phyloP scores from a whole-genome alignment of 2,797 vertebrate genomes.

The Squalus acanthias region DNA sequence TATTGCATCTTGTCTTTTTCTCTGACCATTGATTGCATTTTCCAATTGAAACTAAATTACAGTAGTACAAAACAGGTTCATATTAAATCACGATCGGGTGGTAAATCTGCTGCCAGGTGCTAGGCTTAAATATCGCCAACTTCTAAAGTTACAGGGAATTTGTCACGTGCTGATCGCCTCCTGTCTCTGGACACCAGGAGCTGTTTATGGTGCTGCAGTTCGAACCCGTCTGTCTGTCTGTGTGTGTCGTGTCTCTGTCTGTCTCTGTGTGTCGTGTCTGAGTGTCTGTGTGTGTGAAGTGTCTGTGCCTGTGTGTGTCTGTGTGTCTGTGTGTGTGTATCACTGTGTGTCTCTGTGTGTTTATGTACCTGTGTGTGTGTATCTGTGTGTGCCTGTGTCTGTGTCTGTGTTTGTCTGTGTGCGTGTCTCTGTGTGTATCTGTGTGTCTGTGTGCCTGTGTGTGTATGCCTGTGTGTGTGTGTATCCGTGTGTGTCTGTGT shows the following conservation, averaged over 20 bases:
- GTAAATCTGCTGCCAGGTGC: constrained; percentile 16
- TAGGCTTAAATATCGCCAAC: constrained; percentile 17
- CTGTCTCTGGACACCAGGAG: constrained; percentile 41
- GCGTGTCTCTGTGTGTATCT: neutral
- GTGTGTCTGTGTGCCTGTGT: neutral
- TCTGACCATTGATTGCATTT: neutral
- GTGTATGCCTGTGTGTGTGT: neutral
- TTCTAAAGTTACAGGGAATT: constrained; percentile 34
- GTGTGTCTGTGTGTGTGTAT: neutral
- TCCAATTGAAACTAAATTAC: neutral
- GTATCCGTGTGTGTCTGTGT: constrained; percentile 39
- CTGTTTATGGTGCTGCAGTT: constrained; percentile 59
- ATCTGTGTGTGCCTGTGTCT: neutral
- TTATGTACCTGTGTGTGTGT: neutral
- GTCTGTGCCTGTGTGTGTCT: neutral
- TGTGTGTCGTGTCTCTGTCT: neutral
- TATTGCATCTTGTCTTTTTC: neutral
- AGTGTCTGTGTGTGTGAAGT: no score
- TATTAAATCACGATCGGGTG: neutral
- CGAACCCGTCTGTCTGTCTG: neutral
- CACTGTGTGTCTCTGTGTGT: no score
- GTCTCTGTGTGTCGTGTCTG: no score
- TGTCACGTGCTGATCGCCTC: constrained; percentile 10
- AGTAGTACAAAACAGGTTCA: neutral
- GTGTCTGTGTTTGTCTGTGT: neutral